Conservation (phyloP, 2,797 vertebrate species). For the Pteropus rufus region DNA sequence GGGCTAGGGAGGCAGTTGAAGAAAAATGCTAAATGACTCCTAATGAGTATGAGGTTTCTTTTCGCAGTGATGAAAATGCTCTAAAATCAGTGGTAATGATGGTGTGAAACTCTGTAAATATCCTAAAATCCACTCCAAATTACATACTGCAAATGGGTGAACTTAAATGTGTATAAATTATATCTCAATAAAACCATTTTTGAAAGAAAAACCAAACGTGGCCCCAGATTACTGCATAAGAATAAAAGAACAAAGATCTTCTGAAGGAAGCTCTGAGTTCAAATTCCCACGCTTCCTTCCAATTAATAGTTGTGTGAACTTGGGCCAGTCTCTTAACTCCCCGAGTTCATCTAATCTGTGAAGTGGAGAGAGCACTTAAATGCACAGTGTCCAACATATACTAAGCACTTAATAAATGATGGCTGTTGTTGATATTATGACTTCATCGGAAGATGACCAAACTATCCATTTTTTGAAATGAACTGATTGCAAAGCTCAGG, state of each 20-base stretch:
- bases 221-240: not conserved
- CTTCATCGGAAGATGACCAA: not conserved
- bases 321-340: not conserved
- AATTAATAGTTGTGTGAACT: not conserved
- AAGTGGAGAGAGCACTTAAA: not conserved
- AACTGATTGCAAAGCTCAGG: not conserved
- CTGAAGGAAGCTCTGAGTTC: conserved; percentile 23
- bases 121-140: not conserved
- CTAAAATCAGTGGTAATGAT: not conserved
- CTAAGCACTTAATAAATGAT: not conserved
- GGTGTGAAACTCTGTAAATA: not conserved
- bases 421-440: not conserved
- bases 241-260: not conserved
- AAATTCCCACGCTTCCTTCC: not conserved
- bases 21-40: not conserved
- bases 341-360: not conserved
- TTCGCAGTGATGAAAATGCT: not conserved
- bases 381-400: not conserved
- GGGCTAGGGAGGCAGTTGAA: not conserved
- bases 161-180: not conserved
- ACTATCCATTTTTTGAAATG: not conserved
- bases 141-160: not conserved
- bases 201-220: not conserved
- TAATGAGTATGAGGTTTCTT: not conserved
- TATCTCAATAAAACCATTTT: not conserved